These are phyloP conservation scores for Nebria salina DNA, from an alignment of 2,888 invertebrate species.

Conservation along the genomic window DNA sequence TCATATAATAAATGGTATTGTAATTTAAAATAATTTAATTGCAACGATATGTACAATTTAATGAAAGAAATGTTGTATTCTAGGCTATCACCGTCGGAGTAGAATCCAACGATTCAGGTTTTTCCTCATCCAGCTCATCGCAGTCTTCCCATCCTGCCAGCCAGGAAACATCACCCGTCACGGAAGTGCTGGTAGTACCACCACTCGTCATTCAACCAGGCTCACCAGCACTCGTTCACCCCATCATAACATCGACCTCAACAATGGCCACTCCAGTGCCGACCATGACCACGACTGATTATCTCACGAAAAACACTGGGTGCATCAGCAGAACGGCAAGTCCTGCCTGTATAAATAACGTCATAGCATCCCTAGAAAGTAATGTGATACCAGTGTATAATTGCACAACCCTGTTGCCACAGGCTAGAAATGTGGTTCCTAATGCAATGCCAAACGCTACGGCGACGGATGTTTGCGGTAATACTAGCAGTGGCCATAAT, in stretches of 20 bases:
- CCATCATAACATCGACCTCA: not conserved
- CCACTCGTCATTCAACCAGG: constrained; percentile 1
- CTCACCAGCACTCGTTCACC: constrained; percentile 16
- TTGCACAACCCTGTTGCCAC: not conserved
- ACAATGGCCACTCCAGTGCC: not conserved
- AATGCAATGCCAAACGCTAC: not conserved
- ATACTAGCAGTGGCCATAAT: constrained; percentile 6
- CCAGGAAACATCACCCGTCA: constrained; percentile 21
- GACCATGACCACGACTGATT: not conserved
- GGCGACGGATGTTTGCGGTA: not conserved
- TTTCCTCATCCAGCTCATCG: constrained; percentile 26
- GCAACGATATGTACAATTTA: not conserved
- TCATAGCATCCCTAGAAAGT: not conserved
- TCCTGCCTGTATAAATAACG: not conserved
- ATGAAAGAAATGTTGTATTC: not conserved
- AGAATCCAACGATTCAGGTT: constrained; percentile 22
- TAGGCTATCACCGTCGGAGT: constrained; percentile 22
- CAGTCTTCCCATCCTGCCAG: constrained; percentile 36
- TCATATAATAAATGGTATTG: too few species aligned
- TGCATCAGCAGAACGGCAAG: not conserved
- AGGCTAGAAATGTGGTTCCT: not conserved
- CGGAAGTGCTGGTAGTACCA: constrained; percentile 20
- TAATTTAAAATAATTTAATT: not conserved
- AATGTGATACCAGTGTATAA: not conserved
- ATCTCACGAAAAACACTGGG: not conserved